These are phyloP conservation scores for Eidolon dupreanum DNA, from an alignment of 2,797 vertebrate species.

Conservation along the genomic window DNA sequence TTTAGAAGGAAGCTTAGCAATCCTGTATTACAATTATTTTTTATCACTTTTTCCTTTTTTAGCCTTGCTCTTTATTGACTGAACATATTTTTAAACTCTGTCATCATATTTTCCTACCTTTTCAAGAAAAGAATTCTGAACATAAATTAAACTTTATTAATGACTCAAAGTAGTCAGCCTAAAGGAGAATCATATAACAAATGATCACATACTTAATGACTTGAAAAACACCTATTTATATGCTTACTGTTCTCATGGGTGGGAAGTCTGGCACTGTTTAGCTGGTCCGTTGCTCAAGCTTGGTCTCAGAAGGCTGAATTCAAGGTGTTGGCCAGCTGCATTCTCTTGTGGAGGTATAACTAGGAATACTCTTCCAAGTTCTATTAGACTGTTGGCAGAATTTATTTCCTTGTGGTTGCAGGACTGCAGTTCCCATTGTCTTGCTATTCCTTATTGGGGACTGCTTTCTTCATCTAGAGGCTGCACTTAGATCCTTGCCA, in stretches of 20 bases:
- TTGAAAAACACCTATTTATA: not conserved
- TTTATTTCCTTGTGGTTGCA: not conserved
- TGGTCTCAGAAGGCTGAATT: not conserved
- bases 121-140: not conserved
- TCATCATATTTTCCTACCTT: not conserved
- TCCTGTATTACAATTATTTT: not conserved
- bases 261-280: not conserved
- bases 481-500: not conserved
- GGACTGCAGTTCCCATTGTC: not conserved
- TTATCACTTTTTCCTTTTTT: not conserved
- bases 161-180: not conserved
- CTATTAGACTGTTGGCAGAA: not conserved
- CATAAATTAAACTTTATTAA: not conserved
- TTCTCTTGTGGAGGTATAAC: not conserved
- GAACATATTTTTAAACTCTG: not conserved
- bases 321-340: not conserved
- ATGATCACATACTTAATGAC: not conserved
- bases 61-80: not conserved
- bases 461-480: not conserved
- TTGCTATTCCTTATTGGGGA: not conserved
- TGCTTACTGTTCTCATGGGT: not conserved
- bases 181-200: not conserved
- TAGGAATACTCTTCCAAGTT: not conserved
- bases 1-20: not conserved
- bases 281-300: not conserved